These are phyloP conservation scores for Frieseomelitta varia DNA, from an alignment of 1,140 invertebrate species.

Conservation along the genomic window DNA sequence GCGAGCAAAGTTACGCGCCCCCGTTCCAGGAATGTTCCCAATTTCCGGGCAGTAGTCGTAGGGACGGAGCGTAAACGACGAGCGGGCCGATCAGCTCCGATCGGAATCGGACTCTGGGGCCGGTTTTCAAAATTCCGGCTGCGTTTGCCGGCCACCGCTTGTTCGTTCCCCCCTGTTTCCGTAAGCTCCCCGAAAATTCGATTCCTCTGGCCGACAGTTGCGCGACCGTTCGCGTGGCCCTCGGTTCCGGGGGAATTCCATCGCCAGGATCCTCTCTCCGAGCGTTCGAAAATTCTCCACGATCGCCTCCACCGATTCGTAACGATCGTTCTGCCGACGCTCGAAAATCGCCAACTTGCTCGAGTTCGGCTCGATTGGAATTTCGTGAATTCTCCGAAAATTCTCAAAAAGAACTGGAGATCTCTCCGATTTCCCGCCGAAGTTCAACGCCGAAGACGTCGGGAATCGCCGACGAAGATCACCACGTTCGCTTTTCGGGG, in stretches of 20 bases:
- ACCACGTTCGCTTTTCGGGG: too few relatives aligned
- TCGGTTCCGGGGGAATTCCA: not conserved
- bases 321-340: not conserved
- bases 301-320: not conserved
- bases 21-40: not conserved
- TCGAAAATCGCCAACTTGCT: not conserved
- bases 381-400: not conserved
- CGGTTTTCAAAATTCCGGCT: slow-evolving; percentile 3
- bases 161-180: not conserved
- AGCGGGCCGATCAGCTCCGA: not conserved
- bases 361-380: not conserved
- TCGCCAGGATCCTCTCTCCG: not conserved
- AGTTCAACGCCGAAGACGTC: not conserved
- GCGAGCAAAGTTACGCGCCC: not conserved
- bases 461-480: not conserved
- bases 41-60: not conserved
- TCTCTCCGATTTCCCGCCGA: not conserved
- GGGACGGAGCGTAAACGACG: not conserved
- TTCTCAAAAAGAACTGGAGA: not conserved
- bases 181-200: slow-evolving; percentile 22
- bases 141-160: not conserved
- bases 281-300: not conserved
- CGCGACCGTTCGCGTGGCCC: slow-evolving; percentile 2
- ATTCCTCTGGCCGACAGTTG: not conserved
- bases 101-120: not conserved